phyloP scores from a whole-genome alignment of 2,113 vertebrate species.

The Emberiza fucata region DNA sequence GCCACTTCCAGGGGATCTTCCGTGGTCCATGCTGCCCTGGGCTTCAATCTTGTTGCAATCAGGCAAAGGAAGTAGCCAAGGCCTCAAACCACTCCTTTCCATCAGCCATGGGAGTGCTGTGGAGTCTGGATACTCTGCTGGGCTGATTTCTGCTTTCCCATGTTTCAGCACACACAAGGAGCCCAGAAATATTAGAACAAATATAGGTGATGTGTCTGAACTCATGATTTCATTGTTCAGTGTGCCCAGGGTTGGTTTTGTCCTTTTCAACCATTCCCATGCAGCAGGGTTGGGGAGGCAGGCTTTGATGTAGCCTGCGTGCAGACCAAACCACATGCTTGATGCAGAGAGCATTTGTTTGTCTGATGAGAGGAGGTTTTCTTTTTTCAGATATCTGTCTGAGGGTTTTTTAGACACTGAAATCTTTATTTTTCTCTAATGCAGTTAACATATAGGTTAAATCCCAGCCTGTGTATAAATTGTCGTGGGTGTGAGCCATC shows the following conservation, averaged over 20 bases:
- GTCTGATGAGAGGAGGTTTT: background rate
- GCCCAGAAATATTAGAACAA: background rate
- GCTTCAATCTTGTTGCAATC: background rate
- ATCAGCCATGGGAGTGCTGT: background rate
- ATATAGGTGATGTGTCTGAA: background rate
- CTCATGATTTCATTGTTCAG: background rate
- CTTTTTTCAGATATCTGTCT: background rate
- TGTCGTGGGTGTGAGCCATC: background rate
- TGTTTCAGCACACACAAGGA: background rate
- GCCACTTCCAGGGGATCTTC: background rate
- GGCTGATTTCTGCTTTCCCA: background rate
- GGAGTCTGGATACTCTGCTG: background rate
- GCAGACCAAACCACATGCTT: background rate
- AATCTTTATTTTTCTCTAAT: background rate
- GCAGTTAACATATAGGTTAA: background rate
- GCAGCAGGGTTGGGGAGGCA: background rate
- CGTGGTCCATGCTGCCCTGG: background rate
- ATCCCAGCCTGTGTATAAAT: background rate
- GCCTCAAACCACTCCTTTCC: background rate
- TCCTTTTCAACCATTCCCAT: background rate
- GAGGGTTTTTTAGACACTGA: background rate
- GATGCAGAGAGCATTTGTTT: background rate
- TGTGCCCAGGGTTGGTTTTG: background rate
- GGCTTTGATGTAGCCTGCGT: background rate
- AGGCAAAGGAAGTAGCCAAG: background rate